phyloP scores from a whole-genome alignment of 2,113 vertebrate species.

The Gobius niger region DNA sequence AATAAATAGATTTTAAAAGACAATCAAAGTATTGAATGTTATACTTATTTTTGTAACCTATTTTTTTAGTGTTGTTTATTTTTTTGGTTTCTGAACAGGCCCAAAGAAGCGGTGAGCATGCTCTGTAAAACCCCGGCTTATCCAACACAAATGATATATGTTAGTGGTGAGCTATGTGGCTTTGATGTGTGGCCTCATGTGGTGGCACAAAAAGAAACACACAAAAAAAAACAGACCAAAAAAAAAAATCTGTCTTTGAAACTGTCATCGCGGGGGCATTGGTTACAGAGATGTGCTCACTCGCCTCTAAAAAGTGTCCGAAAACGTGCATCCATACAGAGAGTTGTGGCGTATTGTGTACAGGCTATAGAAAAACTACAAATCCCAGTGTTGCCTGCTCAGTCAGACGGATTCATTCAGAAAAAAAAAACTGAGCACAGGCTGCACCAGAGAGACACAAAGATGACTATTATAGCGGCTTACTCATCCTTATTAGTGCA shows the following conservation, averaged over 20 bases:
- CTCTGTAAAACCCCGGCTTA: conserved; percentile 83
- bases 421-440: conserved; percentile 39
- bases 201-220: conserved; percentile 40
- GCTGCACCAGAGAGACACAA: conserved; percentile 14
- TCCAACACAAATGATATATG: conserved; percentile 44
- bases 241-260: conserved; percentile 13
- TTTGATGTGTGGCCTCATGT: conserved; percentile 44
- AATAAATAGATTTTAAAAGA: conserved; percentile 94
- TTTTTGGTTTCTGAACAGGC: conserved; percentile 75
- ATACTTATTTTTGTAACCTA: conserved; percentile 97
- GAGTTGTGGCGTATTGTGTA: conserved; percentile 32
- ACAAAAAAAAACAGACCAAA: conserved; percentile 28
- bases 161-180: conserved; percentile 54
- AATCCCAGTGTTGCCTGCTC: conserved; percentile 41
- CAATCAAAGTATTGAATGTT: conserved; percentile 99
- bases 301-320: conserved; percentile 57
- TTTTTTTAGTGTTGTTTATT: conserved; percentile 94
- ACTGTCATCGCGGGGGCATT: conserved; percentile 31
- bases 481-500: conserved; percentile 48
- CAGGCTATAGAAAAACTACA: conserved; percentile 39
- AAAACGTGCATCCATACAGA: conserved; percentile 18
- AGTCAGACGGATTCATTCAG: conserved; percentile 34
- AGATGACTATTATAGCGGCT: conserved; percentile 24
- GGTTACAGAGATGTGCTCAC: conserved; percentile 57
- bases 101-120: conserved; percentile 89